Conservation (phyloP, 2,797 vertebrate species). For the Cebuella pygmaea region DNA sequence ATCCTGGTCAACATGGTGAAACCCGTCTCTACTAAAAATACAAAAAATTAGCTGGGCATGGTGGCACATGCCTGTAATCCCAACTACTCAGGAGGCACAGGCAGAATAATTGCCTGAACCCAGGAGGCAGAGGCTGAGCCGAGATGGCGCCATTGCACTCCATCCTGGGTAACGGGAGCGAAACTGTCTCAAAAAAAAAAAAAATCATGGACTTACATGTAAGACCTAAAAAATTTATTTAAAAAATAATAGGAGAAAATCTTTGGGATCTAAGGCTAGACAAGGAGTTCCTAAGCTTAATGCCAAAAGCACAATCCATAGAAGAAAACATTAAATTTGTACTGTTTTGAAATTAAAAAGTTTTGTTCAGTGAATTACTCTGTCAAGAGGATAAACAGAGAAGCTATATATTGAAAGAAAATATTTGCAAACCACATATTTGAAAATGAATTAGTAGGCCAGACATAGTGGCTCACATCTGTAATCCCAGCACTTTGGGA, state of each 20-base stretch:
- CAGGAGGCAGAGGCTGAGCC: too few species aligned
- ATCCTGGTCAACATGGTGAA: too few species aligned
- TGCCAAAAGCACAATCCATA: not conserved
- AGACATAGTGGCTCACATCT: too few species aligned
- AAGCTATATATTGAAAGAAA: not conserved
- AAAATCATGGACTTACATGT: not conserved
- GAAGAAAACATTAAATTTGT: not conserved
- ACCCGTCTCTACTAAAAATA: too few species aligned
- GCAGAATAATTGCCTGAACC: too few species aligned
- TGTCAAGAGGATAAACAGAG: not conserved
- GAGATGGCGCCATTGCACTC: too few species aligned
- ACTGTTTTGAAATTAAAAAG: not conserved
- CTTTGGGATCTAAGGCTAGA: not conserved
- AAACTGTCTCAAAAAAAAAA: not conserved
- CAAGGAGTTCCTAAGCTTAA: not conserved
- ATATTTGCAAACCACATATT: not conserved
- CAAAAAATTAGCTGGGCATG: too few species aligned
- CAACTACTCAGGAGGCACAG: too few species aligned
- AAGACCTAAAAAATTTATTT: not conserved
- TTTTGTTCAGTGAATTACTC: not conserved
- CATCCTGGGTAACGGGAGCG: too few species aligned
- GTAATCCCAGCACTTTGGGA: too few species aligned
- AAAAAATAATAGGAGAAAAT: not conserved
- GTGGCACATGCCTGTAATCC: too few species aligned
- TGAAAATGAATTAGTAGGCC: constrained; percentile 11